phyloP scores from a whole-genome alignment of 1,140 invertebrate species.

The Pseudomyrmex gracilis region DNA sequence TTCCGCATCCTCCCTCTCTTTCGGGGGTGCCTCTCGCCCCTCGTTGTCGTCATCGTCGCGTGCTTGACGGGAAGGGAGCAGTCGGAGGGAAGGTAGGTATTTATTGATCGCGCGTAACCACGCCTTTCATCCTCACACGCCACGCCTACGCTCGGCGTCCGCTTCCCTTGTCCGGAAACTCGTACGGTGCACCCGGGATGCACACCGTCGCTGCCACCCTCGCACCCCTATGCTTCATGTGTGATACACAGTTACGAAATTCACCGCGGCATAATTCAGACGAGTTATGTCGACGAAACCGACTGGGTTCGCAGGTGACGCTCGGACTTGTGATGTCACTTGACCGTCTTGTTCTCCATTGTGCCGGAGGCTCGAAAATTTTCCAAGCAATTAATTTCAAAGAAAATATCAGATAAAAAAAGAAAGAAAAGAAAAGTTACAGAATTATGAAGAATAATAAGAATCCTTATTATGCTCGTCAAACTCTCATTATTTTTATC shows the following conservation, averaged over 20 bases:
- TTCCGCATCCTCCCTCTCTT: conserved; percentile 51
- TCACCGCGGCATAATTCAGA: conserved; percentile 69
- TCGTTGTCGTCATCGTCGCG: conserved; percentile 16
- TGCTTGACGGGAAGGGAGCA: conserved; percentile 68
- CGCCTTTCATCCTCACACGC: conserved; percentile 79
- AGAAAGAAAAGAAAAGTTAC: background rate
- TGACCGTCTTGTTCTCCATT: background rate
- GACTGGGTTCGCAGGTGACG: background rate
- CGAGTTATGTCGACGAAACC: conserved; percentile 45
- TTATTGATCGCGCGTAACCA: conserved; percentile 82
- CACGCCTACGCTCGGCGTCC: conserved; percentile 76
- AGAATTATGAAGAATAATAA: background rate
- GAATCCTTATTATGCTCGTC: background rate
- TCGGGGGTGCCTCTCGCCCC: background rate
- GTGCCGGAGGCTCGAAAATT: too few species aligned
- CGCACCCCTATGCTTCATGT: conserved; percentile 61
- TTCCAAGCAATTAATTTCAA: too few species aligned
- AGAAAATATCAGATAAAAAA: too few species aligned
- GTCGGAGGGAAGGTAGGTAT: conserved; percentile 53
- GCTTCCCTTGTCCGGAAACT: conserved; percentile 36
- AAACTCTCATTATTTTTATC: background rate
- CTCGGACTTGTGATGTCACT: background rate
- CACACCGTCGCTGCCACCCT: conserved; percentile 51
- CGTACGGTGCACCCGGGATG: conserved; percentile 60
- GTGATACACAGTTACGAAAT: conserved; percentile 56